These are phyloP conservation scores for Trilocha varians DNA, from an alignment of 2,888 invertebrate species.

Conservation along the genomic window DNA sequence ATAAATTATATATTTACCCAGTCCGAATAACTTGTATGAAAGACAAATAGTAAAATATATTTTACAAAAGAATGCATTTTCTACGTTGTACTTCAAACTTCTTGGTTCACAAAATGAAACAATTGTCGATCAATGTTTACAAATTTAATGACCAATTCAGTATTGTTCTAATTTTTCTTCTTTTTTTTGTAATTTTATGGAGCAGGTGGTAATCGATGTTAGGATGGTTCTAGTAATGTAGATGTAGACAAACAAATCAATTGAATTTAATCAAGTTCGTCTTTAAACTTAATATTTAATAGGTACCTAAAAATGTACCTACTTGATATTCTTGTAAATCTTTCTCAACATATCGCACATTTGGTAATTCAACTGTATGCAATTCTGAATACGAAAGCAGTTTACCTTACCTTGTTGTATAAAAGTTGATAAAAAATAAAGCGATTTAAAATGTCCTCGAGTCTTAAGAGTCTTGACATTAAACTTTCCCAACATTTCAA, in stretches of 20 bases:
- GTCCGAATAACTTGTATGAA: slow-evolving; percentile 12
- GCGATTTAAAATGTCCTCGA: too few relatives aligned
- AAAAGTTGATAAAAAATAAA: too few relatives aligned
- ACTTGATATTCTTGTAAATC: too few relatives aligned
- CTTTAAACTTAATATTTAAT: too few relatives aligned
- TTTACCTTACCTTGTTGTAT: too few relatives aligned
- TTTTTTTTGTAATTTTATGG: neutral
- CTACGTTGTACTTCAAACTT: neutral
- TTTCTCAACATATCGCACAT: too few relatives aligned
- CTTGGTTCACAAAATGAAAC: neutral
- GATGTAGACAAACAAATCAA: neutral
- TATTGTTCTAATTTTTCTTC: neutral
- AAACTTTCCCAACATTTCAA: too few relatives aligned
- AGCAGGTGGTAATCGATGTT: neutral
- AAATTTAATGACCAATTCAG: neutral
- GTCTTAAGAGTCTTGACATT: too few relatives aligned
- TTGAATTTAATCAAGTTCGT: too few relatives aligned
- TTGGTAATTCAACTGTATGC: too few relatives aligned
- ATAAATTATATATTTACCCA: slow-evolving; percentile 14
- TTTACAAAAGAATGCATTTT: slow-evolving; percentile 6
- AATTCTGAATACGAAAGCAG: too few relatives aligned
- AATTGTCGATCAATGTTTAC: slow-evolving; percentile 8
- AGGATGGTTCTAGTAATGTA: neutral
- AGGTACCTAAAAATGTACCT: too few relatives aligned
- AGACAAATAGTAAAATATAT: slow-evolving; percentile 10